These are phyloP conservation scores for Chouioia cunea DNA, from an alignment of 2,888 invertebrate species.

Conservation along the genomic window DNA sequence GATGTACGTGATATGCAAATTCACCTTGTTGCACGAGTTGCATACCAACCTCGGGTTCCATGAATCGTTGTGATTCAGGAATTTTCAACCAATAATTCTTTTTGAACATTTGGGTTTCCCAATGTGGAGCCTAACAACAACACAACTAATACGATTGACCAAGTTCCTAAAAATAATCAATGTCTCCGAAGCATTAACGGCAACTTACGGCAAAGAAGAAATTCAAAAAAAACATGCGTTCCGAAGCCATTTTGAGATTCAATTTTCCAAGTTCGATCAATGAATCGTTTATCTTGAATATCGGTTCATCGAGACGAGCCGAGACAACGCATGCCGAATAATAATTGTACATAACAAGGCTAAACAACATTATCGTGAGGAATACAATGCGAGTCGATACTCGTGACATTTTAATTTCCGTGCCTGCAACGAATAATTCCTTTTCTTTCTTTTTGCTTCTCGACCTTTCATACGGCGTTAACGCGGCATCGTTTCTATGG, in stretches of 20 bases:
- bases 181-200: no score
- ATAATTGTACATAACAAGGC: conserved; percentile 60
- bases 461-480: neutral
- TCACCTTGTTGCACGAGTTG: conserved; percentile 53
- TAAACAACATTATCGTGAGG: conserved; percentile 56
- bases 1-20: conserved; percentile 59
- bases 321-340: conserved; percentile 62
- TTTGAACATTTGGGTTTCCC: conserved; percentile 54
- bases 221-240: no score
- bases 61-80: conserved; percentile 51
- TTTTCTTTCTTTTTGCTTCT: neutral
- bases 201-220: no score
- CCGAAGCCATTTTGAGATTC: no score
- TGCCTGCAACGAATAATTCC: neutral
- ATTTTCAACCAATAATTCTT: conserved; percentile 28
- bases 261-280: conserved; percentile 38
- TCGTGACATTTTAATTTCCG: neutral
- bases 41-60: conserved; percentile 57
- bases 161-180: no score
- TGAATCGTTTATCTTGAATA: conserved; percentile 62
- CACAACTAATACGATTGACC: no score
- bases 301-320: conserved; percentile 58
- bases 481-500: no score
- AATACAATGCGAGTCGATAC: conserved; percentile 51
- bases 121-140: conserved; percentile 50